Conservation (phyloP, 1,140 invertebrate species). For the Magallana gigas region DNA sequence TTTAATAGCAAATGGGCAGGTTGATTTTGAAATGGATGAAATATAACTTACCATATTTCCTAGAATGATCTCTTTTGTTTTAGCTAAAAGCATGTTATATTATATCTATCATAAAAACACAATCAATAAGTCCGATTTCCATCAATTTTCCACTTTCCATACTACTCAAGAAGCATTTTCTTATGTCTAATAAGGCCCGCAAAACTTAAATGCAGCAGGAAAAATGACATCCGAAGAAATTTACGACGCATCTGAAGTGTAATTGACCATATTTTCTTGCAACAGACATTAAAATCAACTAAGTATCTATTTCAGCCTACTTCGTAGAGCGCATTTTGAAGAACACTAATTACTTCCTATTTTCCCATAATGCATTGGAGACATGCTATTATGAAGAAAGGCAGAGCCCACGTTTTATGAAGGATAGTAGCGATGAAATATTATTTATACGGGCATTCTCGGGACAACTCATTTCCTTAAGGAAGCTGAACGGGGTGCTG, state of each 20-base stretch:
- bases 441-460: conserved; percentile 55
- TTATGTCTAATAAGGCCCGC: conserved; percentile 47
- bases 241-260: conserved; percentile 48
- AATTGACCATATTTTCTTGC: conserved; percentile 60
- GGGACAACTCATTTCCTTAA: conserved; percentile 59
- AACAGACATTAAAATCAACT: conserved; percentile 58
- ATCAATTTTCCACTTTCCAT: conserved; percentile 30
- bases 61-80: conserved; percentile 12
- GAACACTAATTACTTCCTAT: conserved; percentile 61
- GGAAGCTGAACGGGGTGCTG: conserved; percentile 49
- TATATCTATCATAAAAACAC: conserved; percentile 23
- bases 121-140: conserved; percentile 27
- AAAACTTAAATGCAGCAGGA: conserved; percentile 54
- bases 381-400: conserved; percentile 50
- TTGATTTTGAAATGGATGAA: background rate
- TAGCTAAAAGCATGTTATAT: conserved; percentile 30
- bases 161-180: conserved; percentile 36
- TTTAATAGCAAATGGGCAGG: conserved; percentile 6
- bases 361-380: conserved; percentile 39
- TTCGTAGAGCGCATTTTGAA: conserved; percentile 42
- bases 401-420: conserved; percentile 45
- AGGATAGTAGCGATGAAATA: conserved; percentile 42
- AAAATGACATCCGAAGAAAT: conserved; percentile 51
- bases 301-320: conserved; percentile 45
- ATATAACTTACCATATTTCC: conserved; percentile 10